Evolutionary conservation across 2,113 vertebrate species (phyloP).

Genomic region (Nyctibius bracteatus): DNA sequence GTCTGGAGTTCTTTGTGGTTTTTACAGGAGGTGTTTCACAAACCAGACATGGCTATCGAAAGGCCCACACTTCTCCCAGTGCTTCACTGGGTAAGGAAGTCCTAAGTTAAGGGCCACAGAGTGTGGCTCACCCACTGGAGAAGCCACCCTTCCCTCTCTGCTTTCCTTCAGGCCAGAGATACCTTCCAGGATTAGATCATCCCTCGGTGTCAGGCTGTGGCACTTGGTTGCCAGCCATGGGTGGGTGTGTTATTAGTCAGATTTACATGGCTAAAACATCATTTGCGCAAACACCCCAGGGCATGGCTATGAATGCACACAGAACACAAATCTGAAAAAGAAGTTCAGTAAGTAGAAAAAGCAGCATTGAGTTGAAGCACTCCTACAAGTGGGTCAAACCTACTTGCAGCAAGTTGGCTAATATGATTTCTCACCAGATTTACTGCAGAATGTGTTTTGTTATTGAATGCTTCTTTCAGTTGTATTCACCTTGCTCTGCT

Average conservation of each 20-base stretch:
- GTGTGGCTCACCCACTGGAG: not conserved
- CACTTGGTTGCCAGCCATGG: not conserved
- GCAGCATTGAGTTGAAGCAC: not conserved
- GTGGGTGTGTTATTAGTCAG: slow-evolving; percentile 19
- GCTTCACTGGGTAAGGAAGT: not conserved
- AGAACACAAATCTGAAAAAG: not conserved
- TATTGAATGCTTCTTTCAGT: not conserved
- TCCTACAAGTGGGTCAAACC: not conserved
- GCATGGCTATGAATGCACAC: not conserved
- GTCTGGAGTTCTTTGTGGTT: not conserved
- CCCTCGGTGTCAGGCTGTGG: not conserved
- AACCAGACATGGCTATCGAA: not conserved
- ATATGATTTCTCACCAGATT: not conserved
- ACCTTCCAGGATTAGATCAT: slow-evolving; percentile 26
- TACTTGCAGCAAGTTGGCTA: not conserved
- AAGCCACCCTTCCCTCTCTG: not conserved
- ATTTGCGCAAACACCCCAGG: slow-evolving; percentile 25
- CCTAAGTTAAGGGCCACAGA: not conserved
- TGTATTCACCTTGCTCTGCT: not conserved
- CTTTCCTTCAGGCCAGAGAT: slow-evolving; percentile 24
- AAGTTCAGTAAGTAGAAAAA: not conserved
- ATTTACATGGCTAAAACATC: slow-evolving; percentile 48
- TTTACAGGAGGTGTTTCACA: not conserved
- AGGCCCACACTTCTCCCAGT: not conserved
- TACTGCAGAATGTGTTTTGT: not conserved